Percentiles rank a stretch among this genome's conserved stretches.
Conservation (phyloP, 2,113 vertebrate genomes). For the Diadophis punctatus region DNA sequence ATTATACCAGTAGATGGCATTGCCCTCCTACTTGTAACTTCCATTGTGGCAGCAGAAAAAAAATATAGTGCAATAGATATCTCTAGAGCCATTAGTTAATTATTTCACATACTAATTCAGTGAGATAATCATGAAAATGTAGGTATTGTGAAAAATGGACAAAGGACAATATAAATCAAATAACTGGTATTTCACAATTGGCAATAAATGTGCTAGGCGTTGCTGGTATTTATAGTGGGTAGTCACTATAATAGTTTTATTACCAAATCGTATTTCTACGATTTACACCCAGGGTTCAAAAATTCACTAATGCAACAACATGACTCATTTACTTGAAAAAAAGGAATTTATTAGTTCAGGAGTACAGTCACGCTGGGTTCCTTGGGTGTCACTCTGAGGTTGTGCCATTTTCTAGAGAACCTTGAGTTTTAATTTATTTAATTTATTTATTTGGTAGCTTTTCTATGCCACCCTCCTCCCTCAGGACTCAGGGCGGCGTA, state of each 20-base stretch:
- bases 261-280: neutral
- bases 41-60: neutral
- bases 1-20: neutral
- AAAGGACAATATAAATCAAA: neutral
- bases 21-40: neutral
- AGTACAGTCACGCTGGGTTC: neutral
- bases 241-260: neutral
- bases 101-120: neutral
- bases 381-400: neutral
- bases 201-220: neutral
- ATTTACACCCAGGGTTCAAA: neutral
- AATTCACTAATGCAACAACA: neutral
- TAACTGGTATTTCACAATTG: neutral
- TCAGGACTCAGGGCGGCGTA: too few relatives aligned
- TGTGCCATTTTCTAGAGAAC: neutral
- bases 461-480: too few relatives aligned
- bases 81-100: neutral
- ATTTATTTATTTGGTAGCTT: too few relatives aligned
- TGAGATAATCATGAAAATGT: constrained; percentile 43
- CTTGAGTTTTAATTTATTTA: neutral
- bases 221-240: neutral
- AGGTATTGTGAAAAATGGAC: neutral
- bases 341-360: neutral
- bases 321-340: neutral
- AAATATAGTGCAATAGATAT: neutral